Base-by-base conservation (phyloP, 2,888 invertebrate species). In the Timandra comae region DNA sequence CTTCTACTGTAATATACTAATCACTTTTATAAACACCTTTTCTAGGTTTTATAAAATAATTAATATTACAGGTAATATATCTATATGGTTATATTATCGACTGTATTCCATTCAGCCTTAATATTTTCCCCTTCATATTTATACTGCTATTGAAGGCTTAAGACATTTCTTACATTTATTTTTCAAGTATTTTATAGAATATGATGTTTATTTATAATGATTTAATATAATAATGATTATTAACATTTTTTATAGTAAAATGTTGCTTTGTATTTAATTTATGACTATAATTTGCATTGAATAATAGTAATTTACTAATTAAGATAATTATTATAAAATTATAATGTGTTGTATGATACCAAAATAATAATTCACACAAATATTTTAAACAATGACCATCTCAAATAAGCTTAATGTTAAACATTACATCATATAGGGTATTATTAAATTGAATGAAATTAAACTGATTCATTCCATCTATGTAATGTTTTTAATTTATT, bases 81-180 rank as follows among this genome's bases (percentile, higher is more conserved):
- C 16, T 16, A 16, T 16, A 16, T 16, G 16, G 16, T 6, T 16
- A 3, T 16, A 24, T 2, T 11, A 24, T 24, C 12, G 27, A 8
- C 27, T 27, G 37, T 33, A 35, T 31, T 38, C 24, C 27, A 40
- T 36, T 43, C 20, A 30, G 30, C 27, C 29, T 29, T 38, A 37
- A 30, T 22, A 38, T 37, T 12, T 64, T 61, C 59, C 49, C 53
- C 57, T 51, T 52, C 52, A 51, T 46, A 49, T 44, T 50, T 19
- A 24, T 34, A 7, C 33, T 35, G 32, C 33, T 30, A 38, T 42
- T 40, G 43, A 52, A 45, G 54, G 47, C 55, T 43, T 56, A 63
- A 52, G 58, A 55, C 53, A 57, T 62, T 66, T 67, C 62, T 45
- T 68, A 63, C 54, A 33, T 39, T 29, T 46, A 40, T 55, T 58